Percentiles rank a stretch among this genome's conserved stretches.
phyloP scores from a whole-genome alignment of 2,888 invertebrate species.

The Dolomedes plantarius region DNA sequence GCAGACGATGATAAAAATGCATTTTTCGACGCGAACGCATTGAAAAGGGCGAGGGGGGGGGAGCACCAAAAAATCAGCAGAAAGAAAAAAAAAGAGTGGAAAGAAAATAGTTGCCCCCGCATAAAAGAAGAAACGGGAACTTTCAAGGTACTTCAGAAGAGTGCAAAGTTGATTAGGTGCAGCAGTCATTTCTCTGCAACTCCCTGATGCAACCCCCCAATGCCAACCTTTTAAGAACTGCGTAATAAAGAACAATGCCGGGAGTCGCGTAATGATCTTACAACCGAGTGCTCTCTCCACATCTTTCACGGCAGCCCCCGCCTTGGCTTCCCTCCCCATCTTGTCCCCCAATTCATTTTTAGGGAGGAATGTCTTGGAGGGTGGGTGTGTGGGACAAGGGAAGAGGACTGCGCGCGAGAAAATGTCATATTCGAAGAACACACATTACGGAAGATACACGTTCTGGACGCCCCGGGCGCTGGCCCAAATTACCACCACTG shows the following conservation, averaged over 20 bases:
- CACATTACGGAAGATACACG: conserved; percentile 71
- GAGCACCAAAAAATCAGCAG: not conserved
- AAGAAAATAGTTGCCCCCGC: conserved; percentile 1
- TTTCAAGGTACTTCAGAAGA: conserved; percentile 55
- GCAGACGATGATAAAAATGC: conserved; percentile 63
- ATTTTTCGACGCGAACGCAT: conserved; percentile 48
- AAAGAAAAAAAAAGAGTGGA: not conserved
- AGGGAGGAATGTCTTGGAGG: conserved; percentile 6
- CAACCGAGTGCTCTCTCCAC: conserved; percentile 42
- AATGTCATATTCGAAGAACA: conserved; percentile 72
- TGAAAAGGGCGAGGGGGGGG: not conserved
- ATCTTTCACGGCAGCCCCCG: too few species aligned
- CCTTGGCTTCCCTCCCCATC: not conserved
- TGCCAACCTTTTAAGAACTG: conserved; percentile 60
- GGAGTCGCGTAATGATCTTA: conserved; percentile 64
- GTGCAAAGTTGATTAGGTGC: conserved; percentile 70
- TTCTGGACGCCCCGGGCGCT: conserved; percentile 37
- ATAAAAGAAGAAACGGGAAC: conserved; percentile 11
- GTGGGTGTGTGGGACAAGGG: conserved; percentile 1
- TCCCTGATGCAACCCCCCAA: not conserved
- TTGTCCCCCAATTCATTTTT: conserved; percentile 59
- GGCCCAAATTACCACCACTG: conserved; percentile 57
- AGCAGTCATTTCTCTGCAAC: conserved; percentile 64
- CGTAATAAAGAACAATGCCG: conserved; percentile 65
- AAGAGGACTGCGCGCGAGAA: conserved; percentile 35